A percentile compares a stretch with the other conserved stretches of the same genome.
Conservation (phyloP, 2,888 invertebrate species). For the Calephelis perditalis region DNA sequence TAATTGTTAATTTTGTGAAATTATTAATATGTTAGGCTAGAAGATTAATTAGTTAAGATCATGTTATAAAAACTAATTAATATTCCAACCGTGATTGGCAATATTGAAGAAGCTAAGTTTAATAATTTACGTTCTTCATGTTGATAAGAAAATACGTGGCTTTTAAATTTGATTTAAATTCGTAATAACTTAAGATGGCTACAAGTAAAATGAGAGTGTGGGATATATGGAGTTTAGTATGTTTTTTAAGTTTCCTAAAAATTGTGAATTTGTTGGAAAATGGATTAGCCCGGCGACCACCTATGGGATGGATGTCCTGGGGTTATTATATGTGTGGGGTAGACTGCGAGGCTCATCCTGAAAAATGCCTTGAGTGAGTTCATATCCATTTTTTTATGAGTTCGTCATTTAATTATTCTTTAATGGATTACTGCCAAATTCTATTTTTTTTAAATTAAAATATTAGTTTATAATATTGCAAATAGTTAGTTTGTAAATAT, state of each 20-base stretch:
- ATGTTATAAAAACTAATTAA: too few relatives aligned
- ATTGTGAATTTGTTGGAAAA: slow-evolving; percentile 70
- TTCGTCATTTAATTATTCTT: too few relatives aligned
- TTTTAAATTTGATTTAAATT: too few relatives aligned
- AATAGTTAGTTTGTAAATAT: too few relatives aligned
- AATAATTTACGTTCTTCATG: background rate
- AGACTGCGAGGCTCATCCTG: slow-evolving; percentile 77
- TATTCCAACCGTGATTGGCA: too few relatives aligned
- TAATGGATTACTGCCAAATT: too few relatives aligned
- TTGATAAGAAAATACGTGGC: too few relatives aligned
- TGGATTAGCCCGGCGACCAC: slow-evolving; percentile 81
- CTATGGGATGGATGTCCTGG: slow-evolving; percentile 88
- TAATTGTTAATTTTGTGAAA: too few relatives aligned
- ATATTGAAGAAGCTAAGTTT: background rate
- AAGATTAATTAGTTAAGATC: too few relatives aligned
- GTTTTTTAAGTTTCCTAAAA: slow-evolving; percentile 34
- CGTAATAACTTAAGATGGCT: background rate
- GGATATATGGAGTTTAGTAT: slow-evolving; percentile 18
- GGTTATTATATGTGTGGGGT: slow-evolving; percentile 81
- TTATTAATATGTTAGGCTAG: too few relatives aligned
- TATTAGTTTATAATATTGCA: too few relatives aligned
- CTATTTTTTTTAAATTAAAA: too few relatives aligned
- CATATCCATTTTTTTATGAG: background rate
- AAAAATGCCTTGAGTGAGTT: slow-evolving; percentile 80
- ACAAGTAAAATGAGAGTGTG: slow-evolving; percentile 11